These are phyloP conservation scores for Himalopsyche phryganea DNA, from an alignment of 1,140 invertebrate genomes.

Conservation along the genomic window DNA sequence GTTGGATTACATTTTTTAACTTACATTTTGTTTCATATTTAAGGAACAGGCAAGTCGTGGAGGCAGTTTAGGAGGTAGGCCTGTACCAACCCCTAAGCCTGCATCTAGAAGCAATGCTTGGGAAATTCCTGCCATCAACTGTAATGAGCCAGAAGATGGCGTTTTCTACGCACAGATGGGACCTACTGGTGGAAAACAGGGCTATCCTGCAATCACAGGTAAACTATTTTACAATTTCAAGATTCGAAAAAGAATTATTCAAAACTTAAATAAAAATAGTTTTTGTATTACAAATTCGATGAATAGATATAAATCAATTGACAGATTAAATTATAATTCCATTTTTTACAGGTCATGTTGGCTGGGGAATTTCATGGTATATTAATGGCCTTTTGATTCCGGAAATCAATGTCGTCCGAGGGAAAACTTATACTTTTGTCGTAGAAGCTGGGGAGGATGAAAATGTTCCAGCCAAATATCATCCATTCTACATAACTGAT, in stretches of 20 bases:
- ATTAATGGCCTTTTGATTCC: conserved; percentile 93
- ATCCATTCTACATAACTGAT: conserved; percentile 95
- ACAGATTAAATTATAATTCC: too few species aligned
- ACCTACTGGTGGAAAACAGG: conserved; percentile 81
- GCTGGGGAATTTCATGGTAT: conserved; percentile 93
- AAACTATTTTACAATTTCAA: too few species aligned
- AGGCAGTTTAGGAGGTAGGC: conserved; percentile 38
- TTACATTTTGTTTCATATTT: too few species aligned
- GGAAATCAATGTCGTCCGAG: conserved; percentile 86
- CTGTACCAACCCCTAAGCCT: conserved; percentile 63
- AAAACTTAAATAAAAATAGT: too few species aligned
- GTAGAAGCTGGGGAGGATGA: conserved; percentile 82
- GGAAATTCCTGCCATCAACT: conserved; percentile 84
- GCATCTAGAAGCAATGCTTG: conserved; percentile 61
- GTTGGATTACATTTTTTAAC: too few species aligned
- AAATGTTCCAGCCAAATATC: conserved; percentile 75
- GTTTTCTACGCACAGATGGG: conserved; percentile 90
- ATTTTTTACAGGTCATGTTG: conserved; percentile 71
- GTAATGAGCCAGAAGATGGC: conserved; percentile 83
- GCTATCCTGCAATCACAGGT: conserved; percentile 85
- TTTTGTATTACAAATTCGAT: too few species aligned
- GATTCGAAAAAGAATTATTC: too few species aligned
- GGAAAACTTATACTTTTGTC: conserved; percentile 86
- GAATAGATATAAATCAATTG: too few species aligned
- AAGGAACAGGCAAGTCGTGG: conserved; percentile 26